Evolutionary conservation across 2,797 vertebrate genomes (phyloP), one percentile per base, ranked within the genome.

Genomic region (Amazona ochrocephala): DNA sequence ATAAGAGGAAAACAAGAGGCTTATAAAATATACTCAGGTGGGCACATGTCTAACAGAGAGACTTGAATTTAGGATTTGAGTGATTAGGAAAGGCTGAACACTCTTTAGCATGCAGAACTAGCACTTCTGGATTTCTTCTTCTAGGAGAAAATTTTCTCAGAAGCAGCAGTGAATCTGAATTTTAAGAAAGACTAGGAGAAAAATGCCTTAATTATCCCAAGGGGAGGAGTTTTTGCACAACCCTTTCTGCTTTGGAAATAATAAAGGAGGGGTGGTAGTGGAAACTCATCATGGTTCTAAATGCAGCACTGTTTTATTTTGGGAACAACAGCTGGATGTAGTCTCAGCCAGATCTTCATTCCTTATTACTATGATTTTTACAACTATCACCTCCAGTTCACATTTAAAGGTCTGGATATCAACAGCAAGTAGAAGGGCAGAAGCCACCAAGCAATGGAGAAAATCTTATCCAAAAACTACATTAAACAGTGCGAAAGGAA

Each of bases 251-350:
- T 86, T 73, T 50, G 12, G 9, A 58, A 62, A 73, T 73, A 47
- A 23, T 61, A 24, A 60, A 4, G 30, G 27, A 53, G 19, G 19
- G 5, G 5, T 1, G 11, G 13, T 39, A 44, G n/a, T 8, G 14
- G 20, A 45, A 94, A 89, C 84, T 79, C 29, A 54, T 83, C 42
- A 26, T 45, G 24, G 15, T 62, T 89, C 92, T 77, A 87, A 80
- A 72, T 54, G 79, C 51, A 94, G 68, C 37, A 41, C n/a, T 87
- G 34, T 78, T 91, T 96, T 95, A 93, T 91, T 96, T 93, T 84
- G 83, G 70, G 53, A 93, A 85, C 56, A 86, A 88, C 61, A 95
- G 58, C 83, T 95, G 90, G 84, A 91, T 83, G 27, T 42, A 89
- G 51, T 81, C 48, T 91, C 39, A 85, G 66, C 22, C 79, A 74